phyloP scores from a whole-genome alignment of 2,113 vertebrate genomes.

The Himantopus leucocephalus region DNA sequence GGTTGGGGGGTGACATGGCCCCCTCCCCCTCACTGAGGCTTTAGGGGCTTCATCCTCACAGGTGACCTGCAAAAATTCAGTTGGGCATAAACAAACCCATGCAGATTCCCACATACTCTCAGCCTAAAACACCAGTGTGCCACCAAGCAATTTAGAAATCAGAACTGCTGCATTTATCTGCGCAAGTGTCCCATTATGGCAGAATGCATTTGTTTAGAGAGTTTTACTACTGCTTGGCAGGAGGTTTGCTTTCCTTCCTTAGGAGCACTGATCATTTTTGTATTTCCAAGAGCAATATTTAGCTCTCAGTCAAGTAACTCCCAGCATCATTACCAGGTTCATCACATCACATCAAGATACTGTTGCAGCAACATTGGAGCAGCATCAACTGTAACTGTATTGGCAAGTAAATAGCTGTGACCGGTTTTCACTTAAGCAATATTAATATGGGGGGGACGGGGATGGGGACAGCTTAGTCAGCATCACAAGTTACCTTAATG shows the following conservation, averaged over 20 bases:
- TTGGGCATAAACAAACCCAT: too few species aligned
- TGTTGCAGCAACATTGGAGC: not conserved
- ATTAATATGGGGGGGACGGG: not conserved
- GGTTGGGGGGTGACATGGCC: not conserved
- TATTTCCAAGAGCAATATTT: not conserved
- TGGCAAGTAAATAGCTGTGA: not conserved
- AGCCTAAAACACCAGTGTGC: not conserved
- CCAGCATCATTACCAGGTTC: not conserved
- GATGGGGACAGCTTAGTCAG: not conserved
- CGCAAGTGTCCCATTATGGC: not conserved
- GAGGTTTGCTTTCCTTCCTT: not conserved
- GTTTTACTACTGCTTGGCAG: not conserved
- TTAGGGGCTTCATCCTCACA: not conserved
- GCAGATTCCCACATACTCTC: not conserved
- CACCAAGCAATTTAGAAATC: not conserved
- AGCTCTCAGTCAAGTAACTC: not conserved
- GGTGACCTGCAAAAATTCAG: not conserved
- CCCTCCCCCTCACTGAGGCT: too few species aligned
- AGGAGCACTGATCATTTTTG: not conserved
- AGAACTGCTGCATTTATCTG: not conserved
- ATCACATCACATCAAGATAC: not conserved
- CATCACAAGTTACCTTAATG: not conserved
- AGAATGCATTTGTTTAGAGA: not conserved
- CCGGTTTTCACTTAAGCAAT: not conserved
- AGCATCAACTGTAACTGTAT: not conserved